These are phyloP conservation scores for Drosophila pachea DNA, from an alignment of 1,140 invertebrate genomes.

Conservation along the genomic window DNA sequence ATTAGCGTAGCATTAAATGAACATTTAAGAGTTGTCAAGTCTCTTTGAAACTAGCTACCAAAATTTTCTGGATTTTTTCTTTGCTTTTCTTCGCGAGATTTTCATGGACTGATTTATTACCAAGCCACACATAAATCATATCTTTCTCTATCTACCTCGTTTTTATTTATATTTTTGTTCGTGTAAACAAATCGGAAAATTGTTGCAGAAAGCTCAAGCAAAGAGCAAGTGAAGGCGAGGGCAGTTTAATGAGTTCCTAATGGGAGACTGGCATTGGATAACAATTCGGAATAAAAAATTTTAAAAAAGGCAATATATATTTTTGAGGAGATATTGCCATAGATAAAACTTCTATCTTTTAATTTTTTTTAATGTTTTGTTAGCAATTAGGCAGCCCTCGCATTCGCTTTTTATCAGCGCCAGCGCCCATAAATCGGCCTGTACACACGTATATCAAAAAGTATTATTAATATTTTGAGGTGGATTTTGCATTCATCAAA, in stretches of 20 bases:
- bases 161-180: neutral
- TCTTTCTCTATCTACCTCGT: constrained; percentile 18
- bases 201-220: constrained; percentile 30
- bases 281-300: too few relatives aligned
- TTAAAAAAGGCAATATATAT: too few relatives aligned
- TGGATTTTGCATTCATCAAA: constrained; percentile 26
- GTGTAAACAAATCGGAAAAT: constrained; percentile 51
- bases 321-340: too few relatives aligned
- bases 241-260: neutral
- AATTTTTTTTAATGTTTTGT: too few relatives aligned
- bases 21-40: constrained; percentile 9
- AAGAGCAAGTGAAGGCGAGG: constrained; percentile 22
- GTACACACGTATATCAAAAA: constrained; percentile 3
- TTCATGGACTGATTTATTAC: constrained; percentile 32
- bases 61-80: constrained; percentile 6
- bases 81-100: constrained; percentile 5
- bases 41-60: constrained; percentile 5
- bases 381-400: constrained; percentile 3
- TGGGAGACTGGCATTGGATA: too few relatives aligned
- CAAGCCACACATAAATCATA: constrained; percentile 29
- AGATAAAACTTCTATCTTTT: too few relatives aligned
- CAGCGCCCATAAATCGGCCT: constrained; percentile 6
- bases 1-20: constrained; percentile 11
- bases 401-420: constrained; percentile 26
- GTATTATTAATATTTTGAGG: constrained; percentile 26